These are phyloP conservation scores for Thunnus maccoyii DNA, from an alignment of 2,113 vertebrate species.

Conservation along the genomic window DNA sequence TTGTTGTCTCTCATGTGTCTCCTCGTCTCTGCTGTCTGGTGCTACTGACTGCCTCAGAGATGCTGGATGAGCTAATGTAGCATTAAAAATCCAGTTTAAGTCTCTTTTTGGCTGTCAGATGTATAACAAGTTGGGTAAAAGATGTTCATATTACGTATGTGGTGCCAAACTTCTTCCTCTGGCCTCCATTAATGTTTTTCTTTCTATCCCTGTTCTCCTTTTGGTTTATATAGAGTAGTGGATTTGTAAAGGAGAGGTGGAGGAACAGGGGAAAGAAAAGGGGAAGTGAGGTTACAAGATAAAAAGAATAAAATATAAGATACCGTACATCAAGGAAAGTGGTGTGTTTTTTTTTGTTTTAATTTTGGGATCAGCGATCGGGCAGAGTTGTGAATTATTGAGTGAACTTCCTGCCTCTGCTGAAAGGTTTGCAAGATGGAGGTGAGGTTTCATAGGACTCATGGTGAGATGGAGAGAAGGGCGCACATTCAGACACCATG, in stretches of 20 bases:
- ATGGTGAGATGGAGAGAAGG: slow-evolving; percentile 19
- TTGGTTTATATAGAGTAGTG: not conserved
- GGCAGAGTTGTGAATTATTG: slow-evolving; percentile 50
- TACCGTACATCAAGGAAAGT: not conserved
- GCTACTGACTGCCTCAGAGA: not conserved
- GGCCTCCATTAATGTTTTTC: not conserved
- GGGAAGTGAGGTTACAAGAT: not conserved
- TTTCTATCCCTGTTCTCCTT: not conserved
- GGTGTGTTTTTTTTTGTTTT: not conserved
- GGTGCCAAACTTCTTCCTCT: not conserved
- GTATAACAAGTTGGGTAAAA: slow-evolving; percentile 5
- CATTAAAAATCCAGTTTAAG: not conserved
- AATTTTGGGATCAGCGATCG: slow-evolving; percentile 23
- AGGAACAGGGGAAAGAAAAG: not conserved
- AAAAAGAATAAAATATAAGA: not conserved
- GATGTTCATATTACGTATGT: not conserved
- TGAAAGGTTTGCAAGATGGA: slow-evolving; percentile 16
- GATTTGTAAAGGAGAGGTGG: not conserved
- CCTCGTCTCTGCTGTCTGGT: not conserved
- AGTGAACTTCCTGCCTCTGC: slow-evolving; percentile 14
- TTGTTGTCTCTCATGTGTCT: not conserved
- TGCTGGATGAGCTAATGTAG: not conserved
- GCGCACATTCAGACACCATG: slow-evolving; percentile 8
- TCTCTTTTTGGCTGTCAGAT: not conserved
- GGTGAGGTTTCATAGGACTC: slow-evolving; percentile 17